Conservation (phyloP, 2,888 invertebrate genomes). For the Dryomyza anilis region DNA sequence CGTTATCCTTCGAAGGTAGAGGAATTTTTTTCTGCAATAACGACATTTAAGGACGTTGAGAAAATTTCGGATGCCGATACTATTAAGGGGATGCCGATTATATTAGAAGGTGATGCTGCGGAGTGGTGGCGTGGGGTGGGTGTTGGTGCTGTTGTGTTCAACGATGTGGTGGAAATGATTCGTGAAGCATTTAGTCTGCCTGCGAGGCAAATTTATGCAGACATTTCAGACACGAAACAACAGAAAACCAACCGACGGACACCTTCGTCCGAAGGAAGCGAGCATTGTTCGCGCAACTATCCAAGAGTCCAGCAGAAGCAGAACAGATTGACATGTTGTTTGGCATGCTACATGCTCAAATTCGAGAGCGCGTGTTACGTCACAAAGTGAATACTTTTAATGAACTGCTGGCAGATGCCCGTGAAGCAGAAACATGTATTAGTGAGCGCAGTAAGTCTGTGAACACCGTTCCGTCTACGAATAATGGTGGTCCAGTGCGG, state of each 20-base stretch:
- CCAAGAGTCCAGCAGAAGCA: slow-evolving; percentile 8
- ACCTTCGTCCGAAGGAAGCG: slow-evolving; percentile 30
- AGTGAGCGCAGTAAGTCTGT: slow-evolving; percentile 2
- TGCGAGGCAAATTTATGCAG: no score
- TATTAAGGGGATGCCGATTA: no score
- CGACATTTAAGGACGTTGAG: no score
- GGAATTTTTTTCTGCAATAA: no score
- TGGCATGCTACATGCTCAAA: slow-evolving; percentile 18
- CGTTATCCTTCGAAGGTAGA: no score
- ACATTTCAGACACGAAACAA: no score
- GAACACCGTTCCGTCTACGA: neutral
- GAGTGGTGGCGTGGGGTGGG: no score
- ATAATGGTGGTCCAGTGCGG: neutral
- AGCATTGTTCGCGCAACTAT: slow-evolving; percentile 20
- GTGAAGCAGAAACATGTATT: slow-evolving; percentile 26
- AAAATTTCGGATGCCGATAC: no score
- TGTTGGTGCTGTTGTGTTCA: no score
- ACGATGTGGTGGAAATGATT: no score
- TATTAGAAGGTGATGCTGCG: no score
- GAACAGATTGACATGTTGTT: slow-evolving; percentile 26
- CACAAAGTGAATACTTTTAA: slow-evolving; percentile 25
- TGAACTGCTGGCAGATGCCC: slow-evolving; percentile 24
- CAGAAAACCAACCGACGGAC: slow-evolving; percentile 31
- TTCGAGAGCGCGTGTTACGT: neutral
- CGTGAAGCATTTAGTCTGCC: no score